Conservation (phyloP, 2,797 vertebrate genomes). For the Rallus crepitans region DNA sequence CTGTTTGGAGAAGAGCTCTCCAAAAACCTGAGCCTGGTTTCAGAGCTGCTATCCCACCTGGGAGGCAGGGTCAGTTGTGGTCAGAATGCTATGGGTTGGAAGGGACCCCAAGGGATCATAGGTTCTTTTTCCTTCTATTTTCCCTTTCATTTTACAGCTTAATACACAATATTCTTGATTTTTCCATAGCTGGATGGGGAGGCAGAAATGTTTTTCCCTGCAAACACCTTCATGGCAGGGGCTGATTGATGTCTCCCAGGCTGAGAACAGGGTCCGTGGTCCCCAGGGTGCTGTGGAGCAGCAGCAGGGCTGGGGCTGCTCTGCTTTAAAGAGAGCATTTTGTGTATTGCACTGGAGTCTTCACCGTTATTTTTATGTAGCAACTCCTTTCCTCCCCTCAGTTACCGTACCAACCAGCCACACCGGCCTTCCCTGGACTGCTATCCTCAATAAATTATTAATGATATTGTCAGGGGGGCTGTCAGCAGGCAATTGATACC, state of each 20-base stretch:
- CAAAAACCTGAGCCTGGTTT: background rate
- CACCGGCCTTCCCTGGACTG: background rate
- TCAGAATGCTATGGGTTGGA: no score
- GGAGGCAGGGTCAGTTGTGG: no score
- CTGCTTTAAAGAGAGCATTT: background rate
- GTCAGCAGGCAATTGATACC: background rate
- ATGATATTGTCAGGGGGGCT: background rate
- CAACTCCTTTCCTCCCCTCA: background rate
- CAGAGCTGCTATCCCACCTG: accelerated
- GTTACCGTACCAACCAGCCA: background rate
- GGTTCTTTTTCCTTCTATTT: no score
- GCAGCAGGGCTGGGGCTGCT: background rate
- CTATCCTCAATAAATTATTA: background rate
- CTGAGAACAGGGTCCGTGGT: background rate
- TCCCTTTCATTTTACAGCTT: background rate
- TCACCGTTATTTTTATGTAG: background rate
- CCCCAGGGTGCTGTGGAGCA: background rate
- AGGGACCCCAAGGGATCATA: no score
- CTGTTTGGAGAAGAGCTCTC: background rate
- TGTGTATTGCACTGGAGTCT: accelerated
- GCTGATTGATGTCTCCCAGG: background rate
- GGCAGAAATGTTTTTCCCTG: background rate
- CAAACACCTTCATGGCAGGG: background rate
- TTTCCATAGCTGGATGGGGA: background rate
- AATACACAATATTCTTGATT: background rate